Evolutionary conservation across 2,888 invertebrate species (phyloP).

Genomic region (Hyles lineata): DNA sequence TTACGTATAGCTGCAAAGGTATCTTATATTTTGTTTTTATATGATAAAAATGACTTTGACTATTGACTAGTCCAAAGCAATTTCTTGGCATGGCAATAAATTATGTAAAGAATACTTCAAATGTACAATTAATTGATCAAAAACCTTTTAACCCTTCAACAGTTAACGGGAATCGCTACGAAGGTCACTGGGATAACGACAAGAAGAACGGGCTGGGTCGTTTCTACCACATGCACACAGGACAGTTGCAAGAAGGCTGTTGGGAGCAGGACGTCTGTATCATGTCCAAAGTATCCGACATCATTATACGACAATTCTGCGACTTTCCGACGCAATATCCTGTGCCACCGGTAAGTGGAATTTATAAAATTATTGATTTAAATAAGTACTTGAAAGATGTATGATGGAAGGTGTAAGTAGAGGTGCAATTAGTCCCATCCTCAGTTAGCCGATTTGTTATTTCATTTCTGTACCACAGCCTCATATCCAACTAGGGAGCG

Average conservation of each 20-base stretch:
- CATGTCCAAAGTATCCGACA: slow-evolving; percentile 84
- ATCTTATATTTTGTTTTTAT: no score
- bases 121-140: no score
- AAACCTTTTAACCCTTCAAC: slow-evolving; percentile 2
- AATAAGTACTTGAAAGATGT: neutral
- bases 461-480: no score
- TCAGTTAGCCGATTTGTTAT: no score
- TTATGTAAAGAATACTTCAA: no score
- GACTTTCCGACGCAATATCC: slow-evolving; percentile 81
- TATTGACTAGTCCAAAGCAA: no score
- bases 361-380: neutral
- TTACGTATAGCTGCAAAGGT: no score
- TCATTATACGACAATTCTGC: slow-evolving; percentile 85
- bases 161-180: slow-evolving; percentile 87
- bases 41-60: no score
- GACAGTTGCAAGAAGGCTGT: slow-evolving; percentile 87
- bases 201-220: slow-evolving; percentile 86
- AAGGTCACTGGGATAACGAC: slow-evolving; percentile 86
- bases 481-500: no score
- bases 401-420: neutral
- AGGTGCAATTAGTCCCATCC: no score
- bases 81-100: no score
- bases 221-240: slow-evolving; percentile 86
- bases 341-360: slow-evolving; percentile 72
- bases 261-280: slow-evolving; percentile 85